Base-by-base conservation (phyloP, 2,888 invertebrate genomes). In the Caenorhabditis sinica region DNA sequence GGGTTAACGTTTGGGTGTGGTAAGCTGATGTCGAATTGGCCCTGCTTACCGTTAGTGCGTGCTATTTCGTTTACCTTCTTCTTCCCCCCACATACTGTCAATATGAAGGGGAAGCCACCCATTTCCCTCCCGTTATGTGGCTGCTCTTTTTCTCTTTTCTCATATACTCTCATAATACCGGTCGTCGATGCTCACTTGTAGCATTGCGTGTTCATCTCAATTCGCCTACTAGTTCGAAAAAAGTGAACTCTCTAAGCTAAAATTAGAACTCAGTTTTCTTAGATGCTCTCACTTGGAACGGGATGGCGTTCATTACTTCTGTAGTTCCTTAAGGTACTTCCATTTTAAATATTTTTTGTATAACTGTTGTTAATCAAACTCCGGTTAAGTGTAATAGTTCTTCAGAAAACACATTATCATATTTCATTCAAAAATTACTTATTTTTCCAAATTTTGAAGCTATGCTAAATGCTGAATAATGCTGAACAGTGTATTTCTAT, bases 1-100 rank as follows among this genome's bases (percentile, higher is more conserved):
- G 30, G 65, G 76, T 77, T 77, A 74, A 69, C 74, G 68, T 74
- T 74, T 74, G 74, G 74, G 74, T 81, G 74, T 81, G 74, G 74
- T 81, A 74, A 74, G 74, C 74, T 81, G 71, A 79, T 79, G 77
- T 79, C 81, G 69, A 81, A 81, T 74, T 68, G 73, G 74, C 68
- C 33, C 81, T 74, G 74, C 81, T 75, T 82, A 82, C 75, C 75
- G 74, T 81, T 61, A 45, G 63, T 65, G 65, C 60, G 56, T 71
- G 65, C 73, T 56, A 65, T 74, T 82, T 66, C 68, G 60, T 74
- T 82, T 74, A 53, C 69, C 71, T 43, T 75, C 75, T 71, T 58
- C 36, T 69, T 75, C 65, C 63, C 25, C 53, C 9, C 69, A 43
- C 75, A 58, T 65, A 71, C 72, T 79, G 79, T 79, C 79, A 79